These are phyloP conservation scores for Meloe dianella DNA, from an alignment of 2,888 invertebrate genomes.

Conservation along the genomic window DNA sequence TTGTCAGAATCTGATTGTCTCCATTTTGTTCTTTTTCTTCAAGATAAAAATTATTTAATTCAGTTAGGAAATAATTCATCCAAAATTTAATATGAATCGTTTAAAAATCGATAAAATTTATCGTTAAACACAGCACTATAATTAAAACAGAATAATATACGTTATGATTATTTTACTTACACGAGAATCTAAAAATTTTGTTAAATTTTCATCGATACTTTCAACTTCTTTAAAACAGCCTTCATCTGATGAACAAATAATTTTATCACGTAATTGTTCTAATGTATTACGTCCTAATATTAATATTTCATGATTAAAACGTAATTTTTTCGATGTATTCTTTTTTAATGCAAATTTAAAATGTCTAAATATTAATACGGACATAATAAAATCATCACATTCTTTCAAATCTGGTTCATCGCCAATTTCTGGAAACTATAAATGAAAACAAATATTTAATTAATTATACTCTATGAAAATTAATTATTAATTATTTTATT, in stretches of 20 bases:
- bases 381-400: conserved; percentile 42
- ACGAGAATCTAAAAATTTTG: conserved; percentile 36
- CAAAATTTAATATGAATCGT: no score
- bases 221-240: conserved; percentile 69
- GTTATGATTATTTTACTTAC: no score
- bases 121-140: no score
- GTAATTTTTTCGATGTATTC: conserved; percentile 49
- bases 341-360: conserved; percentile 30
- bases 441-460: neutral
- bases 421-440: conserved; percentile 12
- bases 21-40: no score
- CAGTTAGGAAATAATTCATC: no score
- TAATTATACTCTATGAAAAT: conserved; percentile 9
- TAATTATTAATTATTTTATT: neutral
- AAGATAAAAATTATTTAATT: no score
- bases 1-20: no score
- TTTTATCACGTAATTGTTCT: conserved; percentile 74
- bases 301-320: conserved; percentile 65
- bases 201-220: conserved; percentile 40
- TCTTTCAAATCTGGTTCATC: conserved; percentile 36
- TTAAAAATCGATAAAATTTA: no score
- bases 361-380: conserved; percentile 43
- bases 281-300: conserved; percentile 73
- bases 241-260: conserved; percentile 75
- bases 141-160: no score